Conservation (phyloP, 2,888 invertebrate species). For the Zeuzera pyrina region DNA sequence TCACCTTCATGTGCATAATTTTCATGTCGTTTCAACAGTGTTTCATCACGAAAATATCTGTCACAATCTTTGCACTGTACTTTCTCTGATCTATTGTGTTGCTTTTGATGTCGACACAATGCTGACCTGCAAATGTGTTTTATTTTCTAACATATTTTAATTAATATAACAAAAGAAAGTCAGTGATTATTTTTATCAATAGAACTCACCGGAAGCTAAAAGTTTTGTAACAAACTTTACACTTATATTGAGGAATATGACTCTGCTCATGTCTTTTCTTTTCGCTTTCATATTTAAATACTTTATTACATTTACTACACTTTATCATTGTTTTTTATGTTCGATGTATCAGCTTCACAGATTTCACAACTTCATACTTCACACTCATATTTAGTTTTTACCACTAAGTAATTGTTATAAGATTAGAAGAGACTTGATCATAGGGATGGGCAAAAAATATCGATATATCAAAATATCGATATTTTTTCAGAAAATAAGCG, state of each 20-base stretch:
- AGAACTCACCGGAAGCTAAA: conserved; percentile 66
- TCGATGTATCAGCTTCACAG: conserved; percentile 1
- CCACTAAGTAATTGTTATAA: too few relatives aligned
- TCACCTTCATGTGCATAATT: conserved; percentile 63
- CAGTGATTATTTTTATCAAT: too few relatives aligned
- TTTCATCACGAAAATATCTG: conserved; percentile 47
- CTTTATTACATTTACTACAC: conserved; percentile 45
- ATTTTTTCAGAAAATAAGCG: too few relatives aligned
- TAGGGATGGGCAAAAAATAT: too few relatives aligned
- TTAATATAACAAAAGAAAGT: too few relatives aligned
- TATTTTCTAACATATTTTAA: too few relatives aligned
- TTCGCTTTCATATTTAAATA: conserved; percentile 58
- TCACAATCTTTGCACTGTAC: conserved; percentile 46
- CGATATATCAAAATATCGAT: too few relatives aligned
- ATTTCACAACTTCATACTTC: too few relatives aligned
- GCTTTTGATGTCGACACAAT: conserved; percentile 52
- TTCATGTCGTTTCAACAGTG: conserved; percentile 47
- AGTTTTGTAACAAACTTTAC: conserved; percentile 53
- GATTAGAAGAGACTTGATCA: too few relatives aligned
- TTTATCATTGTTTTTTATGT: conserved; percentile 21
- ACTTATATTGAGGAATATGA: conserved; percentile 49
- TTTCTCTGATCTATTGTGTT: conserved; percentile 46
- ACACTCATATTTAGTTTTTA: too few relatives aligned
- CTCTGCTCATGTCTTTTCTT: conserved; percentile 54
- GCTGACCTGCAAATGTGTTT: conserved; percentile 51